These are phyloP conservation scores for Caenorhabditis angaria DNA, from an alignment of 2,888 invertebrate genomes.

Conservation along the genomic window DNA sequence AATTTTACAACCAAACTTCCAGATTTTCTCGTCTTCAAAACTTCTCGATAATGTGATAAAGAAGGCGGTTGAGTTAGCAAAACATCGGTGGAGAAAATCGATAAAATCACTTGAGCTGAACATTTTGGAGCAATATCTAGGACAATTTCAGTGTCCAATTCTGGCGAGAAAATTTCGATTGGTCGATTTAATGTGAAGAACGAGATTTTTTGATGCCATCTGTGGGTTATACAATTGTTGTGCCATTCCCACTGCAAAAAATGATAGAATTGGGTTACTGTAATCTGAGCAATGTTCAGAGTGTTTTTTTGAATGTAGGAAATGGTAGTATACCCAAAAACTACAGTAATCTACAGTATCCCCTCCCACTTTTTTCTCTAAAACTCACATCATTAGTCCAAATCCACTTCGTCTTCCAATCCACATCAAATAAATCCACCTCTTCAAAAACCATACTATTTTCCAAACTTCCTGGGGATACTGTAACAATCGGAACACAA, in stretches of 20 bases:
- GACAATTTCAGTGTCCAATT: slow-evolving; percentile 21
- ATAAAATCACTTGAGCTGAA: slow-evolving; percentile 8
- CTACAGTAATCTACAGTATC: too few relatives aligned
- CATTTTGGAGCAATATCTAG: slow-evolving; percentile 23
- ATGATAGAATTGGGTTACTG: neutral
- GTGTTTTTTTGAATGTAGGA: too few relatives aligned
- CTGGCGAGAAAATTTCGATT: slow-evolving; percentile 11
- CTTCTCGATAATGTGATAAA: slow-evolving; percentile 25
- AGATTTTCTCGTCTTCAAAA: slow-evolving; percentile 18
- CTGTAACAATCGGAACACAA: slow-evolving; percentile 5
- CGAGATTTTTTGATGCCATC: slow-evolving; percentile 19
- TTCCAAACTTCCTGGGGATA: slow-evolving; percentile 13
- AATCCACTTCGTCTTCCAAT: neutral
- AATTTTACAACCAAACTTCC: slow-evolving; percentile 31
- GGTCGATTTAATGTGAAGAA: slow-evolving; percentile 22
- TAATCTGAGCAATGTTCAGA: neutral
- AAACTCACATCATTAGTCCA: neutral
- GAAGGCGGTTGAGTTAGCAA: slow-evolving; percentile 13
- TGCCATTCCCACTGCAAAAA: slow-evolving; percentile 34
- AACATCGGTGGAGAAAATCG: slow-evolving; percentile 12
- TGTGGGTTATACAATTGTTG: slow-evolving; percentile 17
- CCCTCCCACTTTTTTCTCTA: too few relatives aligned
- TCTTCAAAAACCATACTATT: slow-evolving; percentile 20
- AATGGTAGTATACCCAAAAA: too few relatives aligned
- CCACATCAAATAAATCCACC: slow-evolving; percentile 11